These are phyloP conservation scores for Monoplex corrugatus DNA, from an alignment of 2,888 invertebrate genomes.

Conservation along the genomic window DNA sequence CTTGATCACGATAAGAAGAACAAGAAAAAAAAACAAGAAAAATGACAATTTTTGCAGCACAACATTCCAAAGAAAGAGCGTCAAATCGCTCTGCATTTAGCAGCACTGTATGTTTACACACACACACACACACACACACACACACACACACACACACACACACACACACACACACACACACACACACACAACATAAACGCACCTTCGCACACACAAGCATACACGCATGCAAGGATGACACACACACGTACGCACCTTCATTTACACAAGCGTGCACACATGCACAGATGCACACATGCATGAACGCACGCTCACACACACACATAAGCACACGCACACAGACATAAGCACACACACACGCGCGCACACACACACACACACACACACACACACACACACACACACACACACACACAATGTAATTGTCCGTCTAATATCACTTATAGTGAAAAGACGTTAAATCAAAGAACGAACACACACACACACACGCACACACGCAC, in stretches of 20 bases:
- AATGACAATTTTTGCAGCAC: too few species aligned
- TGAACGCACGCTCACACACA: constrained; percentile 7
- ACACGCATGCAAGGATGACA: too few species aligned
- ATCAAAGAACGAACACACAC: too few species aligned
- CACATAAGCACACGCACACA: background rate
- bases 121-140: background rate
- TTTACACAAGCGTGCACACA: too few species aligned
- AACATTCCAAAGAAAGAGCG: too few species aligned
- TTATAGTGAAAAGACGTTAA: too few species aligned
- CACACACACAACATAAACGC: background rate
- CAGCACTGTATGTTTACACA: background rate
- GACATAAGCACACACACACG: background rate
- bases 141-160: constrained; percentile 2
- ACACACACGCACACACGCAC: background rate
- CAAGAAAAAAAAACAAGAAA: too few species aligned
- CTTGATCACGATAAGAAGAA: too few species aligned
- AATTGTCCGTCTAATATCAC: too few species aligned
- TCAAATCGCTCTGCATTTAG: too few species aligned
- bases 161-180: constrained; percentile 15
- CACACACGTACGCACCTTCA: too few species aligned
- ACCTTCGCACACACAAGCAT: background rate
- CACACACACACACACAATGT: constrained; percentile 22
- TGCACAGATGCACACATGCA: constrained; percentile 16
- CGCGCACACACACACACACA: background rate
- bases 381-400: background rate